Percentiles rank a stretch among this genome's conserved stretches.
phyloP scores from a whole-genome alignment of 2,113 vertebrate genomes.

The Motacilla alba region DNA sequence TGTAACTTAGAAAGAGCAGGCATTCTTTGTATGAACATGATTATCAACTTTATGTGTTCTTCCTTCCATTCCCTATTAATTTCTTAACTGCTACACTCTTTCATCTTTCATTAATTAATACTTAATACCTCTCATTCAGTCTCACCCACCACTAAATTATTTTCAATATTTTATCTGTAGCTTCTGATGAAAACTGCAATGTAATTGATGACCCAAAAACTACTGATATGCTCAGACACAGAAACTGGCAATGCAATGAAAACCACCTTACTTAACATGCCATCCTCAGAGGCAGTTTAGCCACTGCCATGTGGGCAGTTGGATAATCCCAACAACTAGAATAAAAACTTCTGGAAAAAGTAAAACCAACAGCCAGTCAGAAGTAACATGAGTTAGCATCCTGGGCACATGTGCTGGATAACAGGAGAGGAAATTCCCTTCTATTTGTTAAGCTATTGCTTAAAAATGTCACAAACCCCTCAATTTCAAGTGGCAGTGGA shows the following conservation, averaged over 20 bases:
- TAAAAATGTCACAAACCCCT: neutral
- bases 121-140: neutral
- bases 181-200: neutral
- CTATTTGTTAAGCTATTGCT: neutral
- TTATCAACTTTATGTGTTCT: neutral
- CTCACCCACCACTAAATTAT: neutral
- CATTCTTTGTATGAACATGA: neutral
- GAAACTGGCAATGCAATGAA: neutral
- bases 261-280: neutral
- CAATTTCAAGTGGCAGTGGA: neutral
- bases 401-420: neutral
- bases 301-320: neutral
- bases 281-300: neutral
- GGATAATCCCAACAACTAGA: neutral
- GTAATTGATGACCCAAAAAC: neutral
- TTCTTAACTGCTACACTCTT: neutral
- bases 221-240: neutral
- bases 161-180: neutral
- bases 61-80: neutral
- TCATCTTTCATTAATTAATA: neutral
- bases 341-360: neutral
- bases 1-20: neutral
- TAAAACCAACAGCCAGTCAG: neutral
- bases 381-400: neutral
- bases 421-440: neutral